These are phyloP conservation scores for Arbacia lixula DNA, from an alignment of 53 echinoderm and acorn worm genomes.

Conservation along the genomic window DNA sequence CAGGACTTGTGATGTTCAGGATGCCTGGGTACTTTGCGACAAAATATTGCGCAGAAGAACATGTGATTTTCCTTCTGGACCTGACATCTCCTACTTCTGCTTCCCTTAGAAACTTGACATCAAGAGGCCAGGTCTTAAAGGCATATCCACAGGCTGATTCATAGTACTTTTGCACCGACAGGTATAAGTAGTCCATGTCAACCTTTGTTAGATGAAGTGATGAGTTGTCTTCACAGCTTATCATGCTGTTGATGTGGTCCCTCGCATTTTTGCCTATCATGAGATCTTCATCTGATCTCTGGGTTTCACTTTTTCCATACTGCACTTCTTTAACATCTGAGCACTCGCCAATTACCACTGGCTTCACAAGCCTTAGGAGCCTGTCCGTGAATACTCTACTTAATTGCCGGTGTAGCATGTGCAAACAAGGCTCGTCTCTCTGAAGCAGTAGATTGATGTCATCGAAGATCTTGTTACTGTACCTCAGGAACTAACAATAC, in stretches of 20 bases:
- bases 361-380: slow-evolving; percentile 63
- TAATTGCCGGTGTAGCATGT: slow-evolving; percentile 58
- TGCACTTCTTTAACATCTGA: slow-evolving; percentile 51
- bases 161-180: slow-evolving; percentile 55
- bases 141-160: slow-evolving; percentile 63
- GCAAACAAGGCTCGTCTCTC: slow-evolving; percentile 65
- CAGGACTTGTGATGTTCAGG: slow-evolving; percentile 11
- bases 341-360: slow-evolving; percentile 30
- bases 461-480: too few relatives aligned
- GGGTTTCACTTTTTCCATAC: slow-evolving; percentile 42
- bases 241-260: slow-evolving; percentile 53
- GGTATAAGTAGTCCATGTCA: slow-evolving; percentile 54
- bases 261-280: slow-evolving; percentile 67
- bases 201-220: slow-evolving; percentile 48
- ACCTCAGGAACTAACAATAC: too few relatives aligned
- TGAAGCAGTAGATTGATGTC: too few relatives aligned
- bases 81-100: slow-evolving; percentile 63
- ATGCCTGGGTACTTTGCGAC: slow-evolving; percentile 57
- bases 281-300: slow-evolving; percentile 53
- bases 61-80: slow-evolving; percentile 33
- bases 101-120: slow-evolving; percentile 40
- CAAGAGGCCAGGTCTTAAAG: slow-evolving; percentile 63
- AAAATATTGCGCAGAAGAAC: slow-evolving; percentile 61
- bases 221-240: slow-evolving; percentile 11
- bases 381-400: slow-evolving; percentile 37